Evolutionary conservation across 2,888 invertebrate genomes (phyloP).

Genomic region (Julus scanicus): DNA sequence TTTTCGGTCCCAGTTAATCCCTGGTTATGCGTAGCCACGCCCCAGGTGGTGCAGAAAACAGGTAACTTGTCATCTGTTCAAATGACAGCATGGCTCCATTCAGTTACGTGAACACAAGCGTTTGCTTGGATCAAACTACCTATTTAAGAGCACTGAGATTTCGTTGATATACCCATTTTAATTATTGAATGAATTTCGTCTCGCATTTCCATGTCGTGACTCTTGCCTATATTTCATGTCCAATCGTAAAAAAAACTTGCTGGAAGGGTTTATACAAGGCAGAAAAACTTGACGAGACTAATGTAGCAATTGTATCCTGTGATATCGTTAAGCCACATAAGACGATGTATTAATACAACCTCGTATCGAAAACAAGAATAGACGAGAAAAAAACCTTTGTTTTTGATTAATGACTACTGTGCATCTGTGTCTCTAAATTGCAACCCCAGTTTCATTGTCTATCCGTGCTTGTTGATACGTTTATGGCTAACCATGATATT

Average conservation of each 20-base stretch:
- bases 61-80: neutral
- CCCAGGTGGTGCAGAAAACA: neutral
- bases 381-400: too few species aligned
- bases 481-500: too few species aligned
- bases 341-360: too few species aligned
- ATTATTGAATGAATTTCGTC: constrained; percentile 2
- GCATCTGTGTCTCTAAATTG: too few species aligned
- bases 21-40: neutral
- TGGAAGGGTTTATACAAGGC: neutral
- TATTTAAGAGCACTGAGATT: neutral
- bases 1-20: constrained; percentile 15
- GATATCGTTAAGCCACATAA: too few species aligned
- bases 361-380: too few species aligned
- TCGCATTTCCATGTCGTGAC: neutral
- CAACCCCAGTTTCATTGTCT: too few species aligned
- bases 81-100: neutral
- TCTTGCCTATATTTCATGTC: neutral
- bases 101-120: neutral
- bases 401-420: too few species aligned
- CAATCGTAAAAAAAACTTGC: neutral
- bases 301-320: too few species aligned
- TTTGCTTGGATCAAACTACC: neutral
- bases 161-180: neutral
- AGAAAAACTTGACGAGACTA: neutral
- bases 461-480: too few species aligned